Percentiles rank a stretch among this genome's conserved stretches.
Evolutionary conservation across 2,113 vertebrate species (phyloP).

Genomic region (Anoplopoma fimbria): DNA sequence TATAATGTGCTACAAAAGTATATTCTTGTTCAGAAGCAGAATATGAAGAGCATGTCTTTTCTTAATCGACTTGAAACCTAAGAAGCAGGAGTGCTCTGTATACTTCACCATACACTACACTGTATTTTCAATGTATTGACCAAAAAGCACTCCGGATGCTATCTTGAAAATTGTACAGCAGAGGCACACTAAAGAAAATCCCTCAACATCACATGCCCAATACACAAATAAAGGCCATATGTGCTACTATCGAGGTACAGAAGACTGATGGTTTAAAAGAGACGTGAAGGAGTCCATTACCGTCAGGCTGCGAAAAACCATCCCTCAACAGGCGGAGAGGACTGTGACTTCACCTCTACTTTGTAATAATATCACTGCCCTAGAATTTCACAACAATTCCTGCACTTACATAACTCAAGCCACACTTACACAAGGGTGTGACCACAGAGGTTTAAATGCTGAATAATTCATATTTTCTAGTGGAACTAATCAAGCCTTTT

Average conservation of each 20-base stretch:
- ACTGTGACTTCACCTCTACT: constrained; percentile 8
- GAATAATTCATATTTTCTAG: not conserved
- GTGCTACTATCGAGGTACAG: not conserved
- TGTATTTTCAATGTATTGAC: not conserved
- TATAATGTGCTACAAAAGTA: not conserved
- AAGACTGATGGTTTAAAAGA: not conserved
- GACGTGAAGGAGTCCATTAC: constrained; percentile 25
- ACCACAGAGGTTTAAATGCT: constrained; percentile 10
- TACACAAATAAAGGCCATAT: not conserved
- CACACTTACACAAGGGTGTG: constrained; percentile 1
- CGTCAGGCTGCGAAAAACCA: constrained; percentile 2
- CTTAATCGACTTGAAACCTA: not conserved
- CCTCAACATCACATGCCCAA: not conserved
- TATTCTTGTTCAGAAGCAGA: not conserved
- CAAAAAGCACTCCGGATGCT: not conserved
- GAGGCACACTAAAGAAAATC: not conserved
- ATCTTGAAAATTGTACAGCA: not conserved
- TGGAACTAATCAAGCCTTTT: not conserved
- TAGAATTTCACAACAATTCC: constrained; percentile 18
- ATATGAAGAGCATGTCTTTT: not conserved
- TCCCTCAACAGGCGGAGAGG: not conserved
- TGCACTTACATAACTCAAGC: constrained; percentile 5
- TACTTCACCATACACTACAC: not conserved
- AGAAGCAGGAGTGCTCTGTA: not conserved
- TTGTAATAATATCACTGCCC: constrained; percentile 3